Conservation (phyloP, 1,140 invertebrate genomes). For the Aricia agestis region DNA sequence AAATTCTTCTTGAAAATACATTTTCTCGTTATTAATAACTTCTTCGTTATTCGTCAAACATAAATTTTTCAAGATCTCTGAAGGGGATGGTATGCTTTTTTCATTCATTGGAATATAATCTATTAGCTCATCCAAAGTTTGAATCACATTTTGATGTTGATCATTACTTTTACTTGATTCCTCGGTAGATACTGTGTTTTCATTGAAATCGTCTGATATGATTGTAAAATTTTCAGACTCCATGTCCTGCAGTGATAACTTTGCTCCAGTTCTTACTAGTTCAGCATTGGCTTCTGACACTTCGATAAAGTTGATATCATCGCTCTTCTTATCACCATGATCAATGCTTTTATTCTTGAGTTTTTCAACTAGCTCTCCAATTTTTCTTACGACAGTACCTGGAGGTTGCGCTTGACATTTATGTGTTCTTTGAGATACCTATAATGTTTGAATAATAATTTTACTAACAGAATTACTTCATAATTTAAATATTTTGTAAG, state of each 20-base stretch:
- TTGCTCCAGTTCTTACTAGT: conserved; percentile 58
- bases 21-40: conserved; percentile 13
- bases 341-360: conserved; percentile 51
- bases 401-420: conserved; percentile 82
- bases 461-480: not conserved
- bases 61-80: conserved; percentile 74
- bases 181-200: conserved; percentile 19
- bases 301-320: conserved; percentile 38
- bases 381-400: conserved; percentile 73
- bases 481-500: not conserved
- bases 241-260: conserved; percentile 67
- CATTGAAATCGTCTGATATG: conserved; percentile 44
- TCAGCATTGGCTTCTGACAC: conserved; percentile 64
- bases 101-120: conserved; percentile 49
- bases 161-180: conserved; percentile 10
- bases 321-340: conserved; percentile 11
- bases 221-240: conserved; percentile 64
- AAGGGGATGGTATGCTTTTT: conserved; percentile 70
- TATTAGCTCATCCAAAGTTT: conserved; percentile 50
- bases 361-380: conserved; percentile 72
- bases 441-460: conserved; percentile 31
- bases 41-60: conserved; percentile 59
- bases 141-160: conserved; percentile 27
- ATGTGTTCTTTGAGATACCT: conserved; percentile 88
- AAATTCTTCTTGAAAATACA: conserved; percentile 38